phyloP scores from a whole-genome alignment of 2,797 vertebrate species.

The Echiichthys vipera region DNA sequence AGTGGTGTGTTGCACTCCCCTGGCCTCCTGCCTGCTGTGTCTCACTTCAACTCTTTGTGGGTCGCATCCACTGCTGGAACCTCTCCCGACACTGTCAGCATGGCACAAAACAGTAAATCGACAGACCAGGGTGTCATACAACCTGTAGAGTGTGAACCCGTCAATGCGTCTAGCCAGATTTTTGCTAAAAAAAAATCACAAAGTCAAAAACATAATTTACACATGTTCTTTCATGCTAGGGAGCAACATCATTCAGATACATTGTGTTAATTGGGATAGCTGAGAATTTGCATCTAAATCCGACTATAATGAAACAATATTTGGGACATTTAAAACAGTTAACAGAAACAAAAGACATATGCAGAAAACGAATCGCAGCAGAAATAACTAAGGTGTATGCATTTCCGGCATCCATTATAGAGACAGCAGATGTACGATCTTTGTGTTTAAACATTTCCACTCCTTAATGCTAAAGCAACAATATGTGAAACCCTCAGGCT shows the following conservation, averaged over 20 bases:
- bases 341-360: background rate
- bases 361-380: conserved; percentile 3
- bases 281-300: background rate
- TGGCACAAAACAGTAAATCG: conserved; percentile 26
- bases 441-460: conserved; percentile 30
- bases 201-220: background rate
- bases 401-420: conserved; percentile 8
- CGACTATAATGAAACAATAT: conserved; percentile 1
- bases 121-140: conserved; percentile 14
- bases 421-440: background rate
- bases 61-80: conserved; percentile 38
- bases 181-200: background rate
- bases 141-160: conserved; percentile 21
- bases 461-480: conserved; percentile 35
- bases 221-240: background rate
- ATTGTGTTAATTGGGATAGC: background rate
- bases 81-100: conserved; percentile 30
- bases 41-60: conserved; percentile 49
- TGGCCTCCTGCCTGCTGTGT: conserved; percentile 40
- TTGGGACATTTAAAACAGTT: background rate
- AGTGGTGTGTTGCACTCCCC: conserved; percentile 22
- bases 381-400: conserved; percentile 6
- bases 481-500: conserved; percentile 44
- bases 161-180: background rate
- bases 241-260: background rate